Percentiles rank a stretch among this genome's conserved stretches.
phyloP scores from a whole-genome alignment of 2,888 invertebrate genomes.

The Glaucopsyche alexis region DNA sequence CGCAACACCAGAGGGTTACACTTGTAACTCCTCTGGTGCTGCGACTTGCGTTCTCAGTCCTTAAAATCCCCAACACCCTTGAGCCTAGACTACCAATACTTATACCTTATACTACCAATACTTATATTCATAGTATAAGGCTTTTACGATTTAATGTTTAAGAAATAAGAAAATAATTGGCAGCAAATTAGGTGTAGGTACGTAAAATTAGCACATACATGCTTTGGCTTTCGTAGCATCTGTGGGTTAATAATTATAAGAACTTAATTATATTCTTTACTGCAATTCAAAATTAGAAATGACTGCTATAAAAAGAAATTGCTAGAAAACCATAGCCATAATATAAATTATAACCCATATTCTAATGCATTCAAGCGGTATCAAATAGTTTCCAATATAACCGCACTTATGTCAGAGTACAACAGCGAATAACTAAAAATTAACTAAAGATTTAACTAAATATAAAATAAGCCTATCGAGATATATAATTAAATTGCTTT shows the following conservation, averaged over 20 bases:
- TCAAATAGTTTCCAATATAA: neutral
- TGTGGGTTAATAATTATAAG: neutral
- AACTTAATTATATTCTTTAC: neutral
- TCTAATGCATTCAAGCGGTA: conserved; percentile 11
- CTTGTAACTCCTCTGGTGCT: no score
- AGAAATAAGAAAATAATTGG: conserved; percentile 48
- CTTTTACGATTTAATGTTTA: neutral
- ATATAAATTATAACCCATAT: conserved; percentile 15
- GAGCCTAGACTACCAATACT: neutral
- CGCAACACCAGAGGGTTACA: no score
- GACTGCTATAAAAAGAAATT: neutral
- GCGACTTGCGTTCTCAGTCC: no score
- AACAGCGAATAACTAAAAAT: conserved; percentile 29
- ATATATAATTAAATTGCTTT: conserved; percentile 68
- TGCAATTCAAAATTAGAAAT: neutral
- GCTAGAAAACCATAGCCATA: conserved; percentile 1
- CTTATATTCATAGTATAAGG: neutral
- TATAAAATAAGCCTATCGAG: conserved; percentile 53
- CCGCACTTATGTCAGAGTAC: neutral
- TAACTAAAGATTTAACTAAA: conserved; percentile 34
- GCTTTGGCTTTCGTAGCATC: neutral
- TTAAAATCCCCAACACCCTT: no score
- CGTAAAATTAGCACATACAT: neutral
- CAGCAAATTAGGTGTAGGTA: conserved; percentile 46
- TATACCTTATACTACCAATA: neutral